Percentiles rank a stretch among this genome's conserved stretches.
phyloP scores from a whole-genome alignment of 2,888 invertebrate species.

The Rhyacophila evoluta region DNA sequence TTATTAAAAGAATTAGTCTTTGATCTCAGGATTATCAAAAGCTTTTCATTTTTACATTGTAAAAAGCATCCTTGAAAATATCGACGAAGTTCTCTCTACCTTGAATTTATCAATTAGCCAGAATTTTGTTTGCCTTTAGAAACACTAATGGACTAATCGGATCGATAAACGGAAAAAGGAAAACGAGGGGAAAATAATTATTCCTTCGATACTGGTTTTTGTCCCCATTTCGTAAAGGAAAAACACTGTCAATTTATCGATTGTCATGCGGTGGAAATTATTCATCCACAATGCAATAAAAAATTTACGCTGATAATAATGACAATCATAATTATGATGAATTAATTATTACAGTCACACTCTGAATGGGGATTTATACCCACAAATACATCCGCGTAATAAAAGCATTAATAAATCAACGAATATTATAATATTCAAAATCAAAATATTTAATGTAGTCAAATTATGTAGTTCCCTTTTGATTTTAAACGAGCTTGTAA shows the following conservation, averaged over 20 bases:
- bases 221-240: background rate
- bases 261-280: background rate
- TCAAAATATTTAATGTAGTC: no score
- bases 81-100: background rate
- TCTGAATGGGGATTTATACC: no score
- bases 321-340: no score
- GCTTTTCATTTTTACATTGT: background rate
- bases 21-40: background rate
- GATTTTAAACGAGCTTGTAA: no score
- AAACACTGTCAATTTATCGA: background rate
- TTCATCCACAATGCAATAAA: no score
- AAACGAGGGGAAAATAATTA: background rate
- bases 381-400: no score
- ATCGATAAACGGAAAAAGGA: background rate
- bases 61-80: background rate
- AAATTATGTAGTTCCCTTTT: no score
- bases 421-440: no score
- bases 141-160: slow-evolving; percentile 20
- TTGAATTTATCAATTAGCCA: slow-evolving; percentile 20
- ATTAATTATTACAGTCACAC: no score
- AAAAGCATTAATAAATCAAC: no score
- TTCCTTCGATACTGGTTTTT: background rate
- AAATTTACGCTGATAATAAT: no score
- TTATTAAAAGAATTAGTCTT: no score
- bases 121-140: background rate